Evolutionary conservation across 2,888 invertebrate genomes (phyloP), one percentile per base, ranked within the genome.

Genomic region (Metallyticus violacea): DNA sequence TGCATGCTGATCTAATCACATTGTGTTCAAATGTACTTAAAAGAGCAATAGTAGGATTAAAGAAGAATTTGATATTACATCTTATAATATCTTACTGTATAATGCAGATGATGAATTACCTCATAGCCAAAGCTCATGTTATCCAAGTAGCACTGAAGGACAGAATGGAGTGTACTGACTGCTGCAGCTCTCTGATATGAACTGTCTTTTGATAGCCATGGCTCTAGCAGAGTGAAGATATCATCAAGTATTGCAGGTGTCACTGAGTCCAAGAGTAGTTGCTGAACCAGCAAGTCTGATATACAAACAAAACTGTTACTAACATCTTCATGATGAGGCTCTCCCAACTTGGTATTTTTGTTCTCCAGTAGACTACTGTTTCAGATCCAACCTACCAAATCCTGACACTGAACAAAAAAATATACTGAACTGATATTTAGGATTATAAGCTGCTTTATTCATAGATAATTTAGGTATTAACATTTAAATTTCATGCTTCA

Each of bases 161-260:
- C 91, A 76, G 91, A 90, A 80, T 91, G 90, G 26, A 93, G 89
- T 6, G 92, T 91, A 89, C 94, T 91, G 7, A 93, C 91, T 0
- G 95, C 93, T 0, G 95, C 94, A 76, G 95, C 93, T 85, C 96
- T 92, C 85, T 96, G 95, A 89, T 95, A 95, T 0, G 94, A 94
- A 89, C 95, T 95, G 76, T 94, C 94, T 88, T 95, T 93, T 76
- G 93, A 92, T 80, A 96, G 91, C 96, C 96, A 96, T 83, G 94
- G 94, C 88, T 95, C 94, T 30, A 96, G 90, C 85, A 96, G 92
- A 15, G 94, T 93, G 6, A 96, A 93, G 7, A 96, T 93, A 90
- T 96, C 95, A 90, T 96, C 96, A 28, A 96, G 92, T 0, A 95
- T 95, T 86, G 95, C 94, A 0, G 96, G 94, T 29, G 95, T 95